Conservation (phyloP, 2,797 vertebrate genomes). For the Propithecus perrieri region DNA sequence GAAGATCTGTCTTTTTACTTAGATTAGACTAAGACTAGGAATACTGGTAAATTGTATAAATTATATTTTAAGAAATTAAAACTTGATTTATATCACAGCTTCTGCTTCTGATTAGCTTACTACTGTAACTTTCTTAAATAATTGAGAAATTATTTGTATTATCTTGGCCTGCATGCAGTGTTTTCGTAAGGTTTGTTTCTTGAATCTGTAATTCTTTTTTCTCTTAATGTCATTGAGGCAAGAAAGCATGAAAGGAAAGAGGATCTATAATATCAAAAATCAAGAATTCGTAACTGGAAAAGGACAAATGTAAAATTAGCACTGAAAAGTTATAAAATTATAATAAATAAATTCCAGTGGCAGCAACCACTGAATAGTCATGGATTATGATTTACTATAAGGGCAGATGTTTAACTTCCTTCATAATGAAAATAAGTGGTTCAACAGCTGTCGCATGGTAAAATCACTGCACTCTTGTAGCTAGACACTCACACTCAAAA, state of each 20-base stretch:
- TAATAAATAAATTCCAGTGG: slow-evolving; percentile 1
- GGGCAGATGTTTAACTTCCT: slow-evolving; percentile 64
- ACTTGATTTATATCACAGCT: background rate
- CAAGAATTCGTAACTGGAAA: background rate
- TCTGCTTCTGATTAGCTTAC: background rate
- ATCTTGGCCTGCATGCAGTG: background rate
- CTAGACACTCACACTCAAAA: background rate
- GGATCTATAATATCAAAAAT: background rate
- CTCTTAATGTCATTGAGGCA: background rate
- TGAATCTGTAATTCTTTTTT: background rate
- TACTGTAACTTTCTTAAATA: background rate
- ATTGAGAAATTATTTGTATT: background rate
- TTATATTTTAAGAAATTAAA: background rate
- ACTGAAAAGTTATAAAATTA: background rate
- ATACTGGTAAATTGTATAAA: background rate
- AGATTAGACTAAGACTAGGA: slow-evolving; percentile 66
- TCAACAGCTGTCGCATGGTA: slow-evolving; percentile 13
- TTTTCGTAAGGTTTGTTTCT: background rate
- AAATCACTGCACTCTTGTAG: slow-evolving; percentile 45
- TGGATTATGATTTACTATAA: slow-evolving; percentile 9
- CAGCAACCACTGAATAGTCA: background rate
- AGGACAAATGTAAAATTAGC: slow-evolving; percentile 22
- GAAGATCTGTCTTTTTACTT: slow-evolving; percentile 44
- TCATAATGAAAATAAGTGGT: slow-evolving; percentile 57
- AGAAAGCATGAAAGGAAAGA: background rate